Evolutionary conservation across 2,797 vertebrate genomes (phyloP).

Genomic region (Channa striata): DNA sequence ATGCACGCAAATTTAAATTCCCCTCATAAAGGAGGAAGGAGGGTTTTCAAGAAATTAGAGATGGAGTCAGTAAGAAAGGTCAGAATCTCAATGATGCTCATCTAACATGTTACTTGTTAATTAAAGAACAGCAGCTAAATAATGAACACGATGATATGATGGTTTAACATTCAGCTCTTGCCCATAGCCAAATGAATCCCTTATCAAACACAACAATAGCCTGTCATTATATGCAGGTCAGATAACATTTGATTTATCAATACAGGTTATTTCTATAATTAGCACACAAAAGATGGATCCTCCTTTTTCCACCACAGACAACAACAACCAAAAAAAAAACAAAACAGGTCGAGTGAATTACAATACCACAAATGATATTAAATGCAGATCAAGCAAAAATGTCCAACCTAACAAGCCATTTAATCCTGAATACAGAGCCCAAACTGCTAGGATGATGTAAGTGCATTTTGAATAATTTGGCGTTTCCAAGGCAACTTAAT

Average conservation of each 20-base stretch:
- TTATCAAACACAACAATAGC: conserved; percentile 39
- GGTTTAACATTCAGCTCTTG: conserved; percentile 36
- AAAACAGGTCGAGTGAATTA: conserved; percentile 23
- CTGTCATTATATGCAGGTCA: conserved; percentile 40
- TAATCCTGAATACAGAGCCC: conserved; percentile 21
- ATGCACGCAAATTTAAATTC: neutral
- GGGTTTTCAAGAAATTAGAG: conserved; percentile 9
- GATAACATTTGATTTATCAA: conserved; percentile 65
- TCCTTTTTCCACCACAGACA: conserved; percentile 16
- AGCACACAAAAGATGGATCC: conserved; percentile 55
- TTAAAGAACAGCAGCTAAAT: conserved; percentile 8
- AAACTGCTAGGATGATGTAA: conserved; percentile 36
- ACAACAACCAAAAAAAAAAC: conserved; percentile 54
- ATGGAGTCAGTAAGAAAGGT: conserved; percentile 24
- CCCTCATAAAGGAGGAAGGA: neutral
- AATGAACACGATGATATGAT: conserved; percentile 30
- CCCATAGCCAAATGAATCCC: conserved; percentile 42
- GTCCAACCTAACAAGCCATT: conserved; percentile 17
- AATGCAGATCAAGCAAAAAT: conserved; percentile 30
- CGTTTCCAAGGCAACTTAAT: conserved; percentile 61
- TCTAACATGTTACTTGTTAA: conserved; percentile 10
- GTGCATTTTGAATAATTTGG: conserved; percentile 38
- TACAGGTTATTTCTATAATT: conserved; percentile 69
- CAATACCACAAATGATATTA: conserved; percentile 12
- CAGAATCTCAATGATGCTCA: conserved; percentile 9